These are phyloP conservation scores for Armadillidium nasatum DNA, from an alignment of 1,140 invertebrate genomes.

Conservation along the genomic window DNA sequence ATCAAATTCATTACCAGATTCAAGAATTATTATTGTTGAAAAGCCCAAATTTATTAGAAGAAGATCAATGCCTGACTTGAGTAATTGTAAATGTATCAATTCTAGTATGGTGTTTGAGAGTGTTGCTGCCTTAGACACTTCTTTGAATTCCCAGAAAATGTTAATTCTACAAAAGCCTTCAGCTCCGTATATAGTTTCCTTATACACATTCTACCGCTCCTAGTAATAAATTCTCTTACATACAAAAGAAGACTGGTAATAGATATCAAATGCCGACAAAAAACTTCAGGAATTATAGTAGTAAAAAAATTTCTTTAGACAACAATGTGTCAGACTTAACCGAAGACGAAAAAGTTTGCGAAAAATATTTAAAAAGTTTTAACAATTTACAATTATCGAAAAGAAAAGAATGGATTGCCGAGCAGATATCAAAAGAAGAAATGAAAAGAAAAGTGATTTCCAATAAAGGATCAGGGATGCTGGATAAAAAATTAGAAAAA, in stretches of 20 bases:
- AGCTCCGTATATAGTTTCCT: background rate
- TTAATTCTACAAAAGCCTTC: background rate
- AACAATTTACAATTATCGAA: background rate
- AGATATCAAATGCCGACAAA: background rate
- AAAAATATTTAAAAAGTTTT: background rate
- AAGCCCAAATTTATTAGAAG: constrained; percentile 1
- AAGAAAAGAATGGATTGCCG: background rate
- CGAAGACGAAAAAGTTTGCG: background rate
- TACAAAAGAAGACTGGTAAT: too few relatives aligned
- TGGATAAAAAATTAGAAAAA: too few relatives aligned
- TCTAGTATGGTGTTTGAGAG: background rate
- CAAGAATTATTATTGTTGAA: background rate
- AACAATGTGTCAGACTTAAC: background rate
- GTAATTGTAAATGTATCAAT: background rate
- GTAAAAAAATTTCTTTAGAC: background rate
- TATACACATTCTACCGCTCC: too few relatives aligned
- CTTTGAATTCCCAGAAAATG: background rate
- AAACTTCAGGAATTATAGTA: background rate
- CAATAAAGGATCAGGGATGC: background rate
- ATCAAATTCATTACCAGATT: background rate
- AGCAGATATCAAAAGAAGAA: background rate
- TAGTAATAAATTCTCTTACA: too few relatives aligned
- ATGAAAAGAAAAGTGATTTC: background rate
- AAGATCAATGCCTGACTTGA: background rate
- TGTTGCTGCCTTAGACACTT: background rate